Evolutionary conservation across 2,888 invertebrate genomes (phyloP).

Genomic region (Seira sanloemensis): DNA sequence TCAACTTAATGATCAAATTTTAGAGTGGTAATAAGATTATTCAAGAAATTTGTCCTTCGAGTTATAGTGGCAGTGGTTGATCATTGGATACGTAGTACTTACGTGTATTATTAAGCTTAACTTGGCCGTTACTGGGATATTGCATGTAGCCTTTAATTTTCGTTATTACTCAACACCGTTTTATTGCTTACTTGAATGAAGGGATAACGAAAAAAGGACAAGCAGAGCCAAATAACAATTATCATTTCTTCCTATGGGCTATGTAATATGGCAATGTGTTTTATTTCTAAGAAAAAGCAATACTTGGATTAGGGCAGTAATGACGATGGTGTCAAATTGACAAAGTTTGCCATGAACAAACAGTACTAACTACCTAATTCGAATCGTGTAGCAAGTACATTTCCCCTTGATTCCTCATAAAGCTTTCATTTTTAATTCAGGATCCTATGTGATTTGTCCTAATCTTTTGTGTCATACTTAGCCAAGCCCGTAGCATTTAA

Average conservation of each 20-base stretch:
- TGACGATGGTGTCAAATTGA: neutral
- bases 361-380: no score
- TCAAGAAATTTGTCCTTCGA: neutral
- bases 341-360: neutral
- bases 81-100: neutral
- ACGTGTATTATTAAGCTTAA: neutral
- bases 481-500: no score
- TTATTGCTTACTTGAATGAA: neutral
- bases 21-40: conserved; percentile 4
- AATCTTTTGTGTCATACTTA: no score
- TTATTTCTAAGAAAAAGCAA: no score
- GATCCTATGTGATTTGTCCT: no score
- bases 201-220: neutral
- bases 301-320: no score
- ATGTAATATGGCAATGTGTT: neutral
- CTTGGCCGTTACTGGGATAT: no score
- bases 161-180: neutral
- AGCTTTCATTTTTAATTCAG: no score
- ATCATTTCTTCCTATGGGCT: neutral
- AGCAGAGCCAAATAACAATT: neutral
- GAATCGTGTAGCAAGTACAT: no score
- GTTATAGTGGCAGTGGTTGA: neutral
- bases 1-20: neutral
- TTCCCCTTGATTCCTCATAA: no score
- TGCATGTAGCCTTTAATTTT: no score